Conservation (phyloP, 1,140 invertebrate species). For the Drosophila pseudoananassae region DNA sequence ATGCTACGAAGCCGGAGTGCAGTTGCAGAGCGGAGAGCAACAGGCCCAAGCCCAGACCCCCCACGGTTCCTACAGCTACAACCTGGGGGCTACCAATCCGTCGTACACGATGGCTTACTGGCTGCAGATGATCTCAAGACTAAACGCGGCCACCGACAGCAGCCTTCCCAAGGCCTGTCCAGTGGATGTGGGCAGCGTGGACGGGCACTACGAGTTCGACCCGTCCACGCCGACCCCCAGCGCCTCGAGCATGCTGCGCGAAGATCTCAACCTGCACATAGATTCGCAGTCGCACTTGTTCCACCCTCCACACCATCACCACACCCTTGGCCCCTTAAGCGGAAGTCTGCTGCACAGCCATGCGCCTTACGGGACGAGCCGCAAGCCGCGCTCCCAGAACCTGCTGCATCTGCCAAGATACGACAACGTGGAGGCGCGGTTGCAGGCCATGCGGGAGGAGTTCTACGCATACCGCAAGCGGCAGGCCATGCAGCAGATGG, state of each 20-base stretch:
- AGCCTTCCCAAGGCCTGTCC: constrained; percentile 84
- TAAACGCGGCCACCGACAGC: constrained; percentile 85
- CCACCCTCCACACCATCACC: constrained; percentile 37
- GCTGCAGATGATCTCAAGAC: constrained; percentile 86
- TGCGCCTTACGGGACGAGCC: constrained; percentile 11
- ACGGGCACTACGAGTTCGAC: constrained; percentile 97
- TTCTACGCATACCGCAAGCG: constrained; percentile 96
- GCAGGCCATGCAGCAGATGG: constrained; percentile 88
- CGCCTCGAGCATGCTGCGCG: constrained; percentile 86
- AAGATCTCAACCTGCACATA: constrained; percentile 81
- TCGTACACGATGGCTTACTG: constrained; percentile 87
- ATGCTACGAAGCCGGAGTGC: constrained; percentile 48
- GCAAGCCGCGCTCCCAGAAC: constrained; percentile 64
- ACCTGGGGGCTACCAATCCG: constrained; percentile 82
- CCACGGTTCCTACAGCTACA: constrained; percentile 43
- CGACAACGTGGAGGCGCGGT: constrained; percentile 94
- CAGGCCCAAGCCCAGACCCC: constrained; percentile 69
- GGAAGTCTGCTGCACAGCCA: constrained; percentile 83
- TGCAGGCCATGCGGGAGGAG: constrained; percentile 97
- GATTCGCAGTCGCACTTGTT: constrained; percentile 55
- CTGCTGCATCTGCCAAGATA: constrained; percentile 86
- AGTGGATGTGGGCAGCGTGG: constrained; percentile 93
- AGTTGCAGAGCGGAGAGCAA: constrained; percentile 39
- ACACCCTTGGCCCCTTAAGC: constrained; percentile 62
- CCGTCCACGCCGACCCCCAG: constrained; percentile 90